Evolutionary conservation across 2,888 invertebrate species (phyloP).

Genomic region (Drosophila austrosaltans): DNA sequence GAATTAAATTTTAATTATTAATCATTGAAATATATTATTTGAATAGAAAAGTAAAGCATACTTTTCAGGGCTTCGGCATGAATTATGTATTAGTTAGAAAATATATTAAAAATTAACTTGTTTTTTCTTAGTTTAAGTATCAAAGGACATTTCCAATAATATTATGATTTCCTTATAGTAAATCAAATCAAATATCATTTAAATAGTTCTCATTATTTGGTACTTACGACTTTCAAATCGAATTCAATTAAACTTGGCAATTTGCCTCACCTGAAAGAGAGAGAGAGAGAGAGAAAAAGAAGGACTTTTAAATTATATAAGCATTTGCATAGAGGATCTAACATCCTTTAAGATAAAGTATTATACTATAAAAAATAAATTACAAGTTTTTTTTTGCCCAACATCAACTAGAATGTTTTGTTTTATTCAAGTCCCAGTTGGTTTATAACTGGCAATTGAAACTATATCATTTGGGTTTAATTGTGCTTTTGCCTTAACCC

Average conservation of each 20-base stretch:
- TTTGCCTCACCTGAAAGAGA: not conserved
- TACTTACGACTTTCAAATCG: not conserved
- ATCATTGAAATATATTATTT: too few species aligned
- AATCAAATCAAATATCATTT: too few species aligned
- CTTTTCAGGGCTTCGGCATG: too few species aligned
- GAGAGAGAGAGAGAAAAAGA: not conserved
- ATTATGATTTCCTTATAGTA: too few species aligned
- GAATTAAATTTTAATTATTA: too few species aligned
- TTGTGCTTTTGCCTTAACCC: constrained; percentile 30
- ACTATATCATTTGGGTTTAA: not conserved
- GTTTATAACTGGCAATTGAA: not conserved
- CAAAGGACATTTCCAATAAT: too few species aligned
- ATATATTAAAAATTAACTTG: too few species aligned
- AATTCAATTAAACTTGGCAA: too few species aligned
- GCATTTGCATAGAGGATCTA: not conserved
- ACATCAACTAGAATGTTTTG: not conserved
- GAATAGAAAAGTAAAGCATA: too few species aligned
- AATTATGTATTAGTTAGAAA: too few species aligned
- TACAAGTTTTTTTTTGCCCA: not conserved
- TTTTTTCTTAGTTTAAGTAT: too few species aligned
- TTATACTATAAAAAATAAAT: too few species aligned
- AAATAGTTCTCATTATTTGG: not conserved
- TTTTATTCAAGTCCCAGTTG: constrained; percentile 19
- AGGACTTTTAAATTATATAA: not conserved
- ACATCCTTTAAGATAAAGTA: not conserved